Conservation (phyloP, 1,140 invertebrate species). For the Drosophila yakuba region DNA sequence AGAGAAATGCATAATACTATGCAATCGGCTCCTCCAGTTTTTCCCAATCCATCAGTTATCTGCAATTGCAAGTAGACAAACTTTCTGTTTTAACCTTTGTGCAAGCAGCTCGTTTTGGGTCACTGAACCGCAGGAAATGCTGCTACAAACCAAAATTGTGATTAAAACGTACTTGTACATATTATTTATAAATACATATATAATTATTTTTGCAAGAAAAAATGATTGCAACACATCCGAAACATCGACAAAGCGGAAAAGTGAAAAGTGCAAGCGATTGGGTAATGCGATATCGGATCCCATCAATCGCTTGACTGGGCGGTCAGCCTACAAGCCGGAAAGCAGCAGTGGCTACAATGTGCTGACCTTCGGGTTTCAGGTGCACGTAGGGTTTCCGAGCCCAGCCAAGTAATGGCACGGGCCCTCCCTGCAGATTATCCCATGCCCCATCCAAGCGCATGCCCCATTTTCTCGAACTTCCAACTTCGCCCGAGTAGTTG, state of each 20-base stretch:
- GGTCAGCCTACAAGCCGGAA: slow-evolving; percentile 14
- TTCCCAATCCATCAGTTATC: too few relatives aligned
- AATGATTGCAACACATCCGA: slow-evolving; percentile 56
- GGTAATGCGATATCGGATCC: slow-evolving; percentile 56
- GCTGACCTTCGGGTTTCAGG: slow-evolving; percentile 31
- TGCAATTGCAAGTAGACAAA: too few relatives aligned
- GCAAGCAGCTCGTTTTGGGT: too few relatives aligned
- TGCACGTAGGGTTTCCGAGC: background rate
- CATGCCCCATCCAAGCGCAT: background rate
- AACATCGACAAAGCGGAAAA: slow-evolving; percentile 15
- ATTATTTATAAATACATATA: background rate
- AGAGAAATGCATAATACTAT: too few relatives aligned
- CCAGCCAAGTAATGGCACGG: background rate
- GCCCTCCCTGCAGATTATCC: background rate
- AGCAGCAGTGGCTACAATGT: background rate
- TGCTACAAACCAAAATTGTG: too few relatives aligned
- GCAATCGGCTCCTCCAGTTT: too few relatives aligned
- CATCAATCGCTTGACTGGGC: slow-evolving; percentile 35
- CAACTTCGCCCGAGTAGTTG: background rate
- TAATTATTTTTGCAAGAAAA: background rate
- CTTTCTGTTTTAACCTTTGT: too few relatives aligned
- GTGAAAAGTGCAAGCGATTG: slow-evolving; percentile 31
- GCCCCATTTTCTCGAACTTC: background rate
- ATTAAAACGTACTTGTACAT: too few relatives aligned
- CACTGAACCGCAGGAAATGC: too few relatives aligned